Evolutionary conservation across 2,113 vertebrate genomes (phyloP).

Genomic region (Mormyrus lacerda): DNA sequence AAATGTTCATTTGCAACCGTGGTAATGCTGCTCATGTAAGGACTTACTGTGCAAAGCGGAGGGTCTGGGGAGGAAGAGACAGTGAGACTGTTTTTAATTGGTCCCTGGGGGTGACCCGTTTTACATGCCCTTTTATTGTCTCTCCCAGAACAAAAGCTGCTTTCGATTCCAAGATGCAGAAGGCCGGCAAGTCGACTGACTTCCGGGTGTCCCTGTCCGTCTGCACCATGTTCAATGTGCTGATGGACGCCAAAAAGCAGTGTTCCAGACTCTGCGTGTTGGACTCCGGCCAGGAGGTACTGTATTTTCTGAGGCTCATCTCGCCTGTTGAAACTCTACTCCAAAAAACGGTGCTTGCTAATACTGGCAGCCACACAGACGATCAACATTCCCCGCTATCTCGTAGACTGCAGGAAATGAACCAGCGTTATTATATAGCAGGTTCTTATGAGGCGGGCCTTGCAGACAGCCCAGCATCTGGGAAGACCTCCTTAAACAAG

Average conservation of each 20-base stretch:
- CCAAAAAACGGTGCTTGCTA: not conserved
- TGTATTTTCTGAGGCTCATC: not conserved
- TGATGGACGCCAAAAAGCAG: conserved; percentile 72
- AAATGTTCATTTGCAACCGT: conserved; percentile 16
- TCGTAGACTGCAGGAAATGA: not conserved
- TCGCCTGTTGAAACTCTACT: not conserved
- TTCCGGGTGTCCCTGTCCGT: conserved; percentile 67
- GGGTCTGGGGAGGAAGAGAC: conserved; percentile 10
- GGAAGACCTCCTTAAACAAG: not conserved
- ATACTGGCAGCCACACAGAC: not conserved
- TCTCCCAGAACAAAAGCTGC: conserved; percentile 81
- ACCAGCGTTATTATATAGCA: not conserved
- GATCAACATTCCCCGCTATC: not conserved
- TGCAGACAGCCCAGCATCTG: not conserved
- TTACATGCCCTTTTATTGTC: conserved; percentile 25
- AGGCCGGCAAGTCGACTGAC: conserved; percentile 79
- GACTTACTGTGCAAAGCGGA: not conserved
- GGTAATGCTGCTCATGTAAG: conserved; percentile 7
- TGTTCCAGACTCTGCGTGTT: conserved; percentile 83
- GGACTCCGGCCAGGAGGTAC: conserved; percentile 24
- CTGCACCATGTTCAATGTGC: conserved; percentile 94
- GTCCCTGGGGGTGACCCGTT: conserved; percentile 21
- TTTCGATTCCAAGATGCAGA: conserved; percentile 85
- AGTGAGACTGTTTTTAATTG: conserved; percentile 24
- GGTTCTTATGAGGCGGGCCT: not conserved